phyloP scores from a whole-genome alignment of 2,888 invertebrate species.

The Ametastegia equiseti region DNA sequence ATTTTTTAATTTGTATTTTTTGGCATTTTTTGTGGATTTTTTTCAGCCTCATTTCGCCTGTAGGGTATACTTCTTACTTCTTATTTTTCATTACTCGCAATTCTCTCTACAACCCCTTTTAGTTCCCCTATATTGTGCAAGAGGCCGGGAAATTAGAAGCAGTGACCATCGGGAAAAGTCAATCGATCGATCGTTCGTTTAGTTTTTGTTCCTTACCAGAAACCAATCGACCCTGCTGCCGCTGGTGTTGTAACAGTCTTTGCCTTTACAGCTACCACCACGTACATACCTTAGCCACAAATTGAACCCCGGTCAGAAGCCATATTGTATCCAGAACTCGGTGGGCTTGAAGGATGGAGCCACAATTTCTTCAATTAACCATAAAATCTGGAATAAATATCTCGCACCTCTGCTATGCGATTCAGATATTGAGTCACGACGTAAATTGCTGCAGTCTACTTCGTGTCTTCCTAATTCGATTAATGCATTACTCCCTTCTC shows the following conservation, averaged over 20 bases:
- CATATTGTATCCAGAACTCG: conserved; percentile 22
- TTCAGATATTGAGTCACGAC: background rate
- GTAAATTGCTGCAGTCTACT: background rate
- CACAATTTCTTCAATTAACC: conserved; percentile 15
- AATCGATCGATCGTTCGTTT: background rate
- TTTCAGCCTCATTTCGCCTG: background rate
- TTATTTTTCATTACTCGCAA: conserved; percentile 8
- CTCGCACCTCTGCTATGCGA: background rate
- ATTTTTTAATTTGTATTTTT: background rate
- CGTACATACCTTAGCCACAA: conserved; percentile 7
- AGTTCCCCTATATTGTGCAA: conserved; percentile 14
- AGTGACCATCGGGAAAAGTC: conserved; percentile 6
- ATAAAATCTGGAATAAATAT: background rate
- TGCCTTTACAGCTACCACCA: background rate
- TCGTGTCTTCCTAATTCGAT: too few species aligned
- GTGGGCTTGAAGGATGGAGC: background rate
- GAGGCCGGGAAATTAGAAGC: conserved; percentile 23
- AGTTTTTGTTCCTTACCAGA: conserved; percentile 1
- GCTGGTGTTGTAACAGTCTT: background rate
- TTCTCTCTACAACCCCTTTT: background rate
- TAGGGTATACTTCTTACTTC: background rate
- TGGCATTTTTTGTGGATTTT: background rate
- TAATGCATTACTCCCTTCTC: too few species aligned
- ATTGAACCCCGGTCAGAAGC: conserved; percentile 19
- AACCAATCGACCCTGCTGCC: conserved; percentile 17